A percentile compares a stretch with the other conserved stretches of the same genome.
These are phyloP conservation scores for Aplysina aerophoba DNA, from an alignment of 37 sponge, comb jelly and placozoan genomes.

Conservation along the genomic window DNA sequence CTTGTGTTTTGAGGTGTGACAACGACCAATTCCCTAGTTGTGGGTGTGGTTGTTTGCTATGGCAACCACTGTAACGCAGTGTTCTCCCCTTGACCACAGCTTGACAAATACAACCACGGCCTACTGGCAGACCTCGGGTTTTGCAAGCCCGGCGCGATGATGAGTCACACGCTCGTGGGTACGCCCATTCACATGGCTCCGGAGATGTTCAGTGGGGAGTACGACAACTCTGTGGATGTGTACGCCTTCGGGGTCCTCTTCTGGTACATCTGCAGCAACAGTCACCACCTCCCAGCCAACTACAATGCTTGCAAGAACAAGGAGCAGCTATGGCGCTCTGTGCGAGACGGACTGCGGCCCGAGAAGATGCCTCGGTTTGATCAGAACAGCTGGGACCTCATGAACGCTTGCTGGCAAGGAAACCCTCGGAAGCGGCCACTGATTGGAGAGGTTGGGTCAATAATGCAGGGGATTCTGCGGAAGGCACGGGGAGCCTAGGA, in stretches of 20 bases:
- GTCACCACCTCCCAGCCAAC: constrained; percentile 33
- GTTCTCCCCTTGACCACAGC: constrained; percentile 50
- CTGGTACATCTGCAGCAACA: constrained; percentile 77
- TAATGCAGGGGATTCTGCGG: constrained; percentile 68
- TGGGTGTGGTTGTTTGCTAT: too few species aligned
- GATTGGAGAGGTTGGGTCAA: constrained; percentile 73
- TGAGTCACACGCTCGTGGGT: constrained; percentile 95
- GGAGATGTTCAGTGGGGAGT: constrained; percentile 89
- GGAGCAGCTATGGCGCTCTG: constrained; percentile 86
- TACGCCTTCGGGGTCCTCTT: constrained; percentile 98
- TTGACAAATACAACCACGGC: constrained; percentile 84
- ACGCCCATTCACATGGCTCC: constrained; percentile 99
- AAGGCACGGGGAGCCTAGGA: too few species aligned
- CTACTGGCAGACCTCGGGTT: constrained; percentile 95
- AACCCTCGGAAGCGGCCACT: constrained; percentile 68
- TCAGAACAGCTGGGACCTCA: constrained; percentile 84
- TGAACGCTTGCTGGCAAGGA: constrained; percentile 87
- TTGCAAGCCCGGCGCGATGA: constrained; percentile 99
- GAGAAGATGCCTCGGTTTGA: constrained; percentile 81
- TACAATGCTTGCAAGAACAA: constrained; percentile 88
- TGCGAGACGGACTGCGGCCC: constrained; percentile 86
- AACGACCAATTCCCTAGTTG: too few species aligned
- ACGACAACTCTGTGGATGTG: constrained; percentile 93
- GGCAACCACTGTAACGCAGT: too few species aligned
- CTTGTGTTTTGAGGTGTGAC: too few species aligned